Conservation (phyloP, 2,797 vertebrate genomes). For the Anguilla anguilla region DNA sequence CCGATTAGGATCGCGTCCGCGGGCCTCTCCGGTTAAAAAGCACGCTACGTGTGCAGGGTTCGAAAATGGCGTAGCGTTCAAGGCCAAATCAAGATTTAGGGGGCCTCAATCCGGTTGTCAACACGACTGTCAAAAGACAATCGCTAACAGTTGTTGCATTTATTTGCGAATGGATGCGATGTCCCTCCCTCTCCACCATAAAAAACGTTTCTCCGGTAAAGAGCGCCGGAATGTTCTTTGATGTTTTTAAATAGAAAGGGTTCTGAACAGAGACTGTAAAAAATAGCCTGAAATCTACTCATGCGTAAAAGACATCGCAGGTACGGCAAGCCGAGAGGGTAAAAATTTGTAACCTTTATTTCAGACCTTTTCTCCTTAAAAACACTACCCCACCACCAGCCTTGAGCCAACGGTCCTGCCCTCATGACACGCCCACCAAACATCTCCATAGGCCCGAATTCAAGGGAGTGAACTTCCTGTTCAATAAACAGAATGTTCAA, state of each 20-base stretch:
- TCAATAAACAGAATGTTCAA: not conserved
- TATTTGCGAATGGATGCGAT: not conserved
- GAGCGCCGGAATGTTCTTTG: not conserved
- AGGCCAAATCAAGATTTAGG: not conserved
- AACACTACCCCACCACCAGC: not conserved
- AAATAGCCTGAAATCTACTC: not conserved
- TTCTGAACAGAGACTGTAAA: no score
- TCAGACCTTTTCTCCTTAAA: not conserved
- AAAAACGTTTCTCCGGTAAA: not conserved
- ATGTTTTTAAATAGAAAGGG: not conserved
- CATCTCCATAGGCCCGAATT: not conserved
- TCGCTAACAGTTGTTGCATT: not conserved
- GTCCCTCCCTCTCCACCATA: not conserved
- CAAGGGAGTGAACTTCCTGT: not conserved
- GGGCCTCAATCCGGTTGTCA: not conserved
- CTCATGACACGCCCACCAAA: not conserved
- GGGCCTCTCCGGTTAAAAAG: not conserved
- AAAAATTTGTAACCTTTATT: not conserved
- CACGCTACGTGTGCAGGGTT: not conserved
- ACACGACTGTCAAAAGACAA: not conserved
- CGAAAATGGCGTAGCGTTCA: not conserved
- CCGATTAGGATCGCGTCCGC: not conserved
- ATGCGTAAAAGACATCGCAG: not conserved
- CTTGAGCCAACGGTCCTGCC: not conserved
- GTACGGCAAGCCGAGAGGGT: not conserved